Base-by-base conservation (phyloP, 2,113 vertebrate genomes). In the Proteles cristata region DNA sequence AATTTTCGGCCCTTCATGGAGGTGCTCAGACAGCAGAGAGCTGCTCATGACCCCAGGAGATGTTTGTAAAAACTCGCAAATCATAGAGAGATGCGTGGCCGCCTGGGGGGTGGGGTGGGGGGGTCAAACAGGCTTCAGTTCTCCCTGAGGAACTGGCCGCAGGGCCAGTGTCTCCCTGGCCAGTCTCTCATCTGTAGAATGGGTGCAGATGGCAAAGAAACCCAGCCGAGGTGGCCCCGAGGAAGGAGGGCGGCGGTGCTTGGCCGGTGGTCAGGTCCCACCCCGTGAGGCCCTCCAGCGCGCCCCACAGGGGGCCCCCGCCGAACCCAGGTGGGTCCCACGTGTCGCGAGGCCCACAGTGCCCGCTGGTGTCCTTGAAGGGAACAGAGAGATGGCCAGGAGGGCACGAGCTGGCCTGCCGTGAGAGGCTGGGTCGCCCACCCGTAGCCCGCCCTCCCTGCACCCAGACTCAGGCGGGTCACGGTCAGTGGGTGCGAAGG, bases 221-320 rank as follows among this genome's bases (percentile, higher is more conserved):
- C n/a, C 0, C 33, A 16, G 11, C 12, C 4, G 8, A 79, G 87
- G n/a, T 12, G 26, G 31, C 3, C 3, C 1, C 2, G 45, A 15
- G 14, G 31, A 83, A 61, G 48, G 33, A 12, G 2, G 23, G 7
- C 15, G 39, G 39, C 10, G 8, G 31, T 50, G 61, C 50, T 86
- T 23, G 15, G 11, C 11, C 7, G 11, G 28, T 1, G 11, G 68
- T 19, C 11, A 39, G 65, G 31, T 19, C 28, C 5, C 3, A 35
- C 0, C 5, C 39, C 25, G 7, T 4, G 39, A 12, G 73, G 39
- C 3, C 25, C 74, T 45, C 74, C 14, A 7, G 26, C 1, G 14
- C 26, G 16, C 25, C 43, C 35, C 31, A 33, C 66, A 17, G 35
- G 4, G 35, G 74, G 74, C 74, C 74, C 43, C 11, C 14, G 43